These are phyloP conservation scores for Bhutanitis thaidina DNA, from an alignment of 2,888 invertebrate species.

Conservation along the genomic window DNA sequence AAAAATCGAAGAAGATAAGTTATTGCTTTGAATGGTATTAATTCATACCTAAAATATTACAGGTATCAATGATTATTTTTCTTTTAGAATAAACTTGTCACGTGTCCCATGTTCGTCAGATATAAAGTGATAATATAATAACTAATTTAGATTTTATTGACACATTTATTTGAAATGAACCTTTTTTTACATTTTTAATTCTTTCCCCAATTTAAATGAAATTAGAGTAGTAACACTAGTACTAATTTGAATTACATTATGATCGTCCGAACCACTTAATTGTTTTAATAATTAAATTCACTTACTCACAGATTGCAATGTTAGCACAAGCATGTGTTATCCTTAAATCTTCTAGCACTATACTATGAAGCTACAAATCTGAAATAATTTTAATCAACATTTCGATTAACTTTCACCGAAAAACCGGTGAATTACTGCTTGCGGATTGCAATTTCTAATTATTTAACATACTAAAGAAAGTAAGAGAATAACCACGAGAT, in stretches of 20 bases:
- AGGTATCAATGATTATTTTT: too few species aligned
- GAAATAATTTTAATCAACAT: slow-evolving; percentile 21
- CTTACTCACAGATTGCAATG: slow-evolving; percentile 65
- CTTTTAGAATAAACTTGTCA: slow-evolving; percentile 12
- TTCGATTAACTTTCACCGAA: slow-evolving; percentile 64
- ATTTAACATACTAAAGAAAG: slow-evolving; percentile 23
- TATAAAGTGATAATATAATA: background rate
- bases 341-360: slow-evolving; percentile 56
- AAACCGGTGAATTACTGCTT: slow-evolving; percentile 68
- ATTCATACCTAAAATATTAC: too few species aligned
- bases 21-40: too few species aligned
- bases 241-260: slow-evolving; percentile 14
- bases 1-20: too few species aligned
- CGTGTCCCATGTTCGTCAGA: slow-evolving; percentile 5
- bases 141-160: background rate
- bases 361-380: slow-evolving; percentile 4
- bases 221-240: slow-evolving; percentile 18
- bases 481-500: slow-evolving; percentile 24
- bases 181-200: slow-evolving; percentile 9
- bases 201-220: slow-evolving; percentile 10
- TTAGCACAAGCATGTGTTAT: slow-evolving; percentile 69
- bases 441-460: slow-evolving; percentile 56
- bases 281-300: slow-evolving; percentile 60
- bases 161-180: background rate
- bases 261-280: slow-evolving; percentile 26